Evolutionary conservation across 2,888 invertebrate species (phyloP).

Genomic region (Frankliniella fusca): DNA sequence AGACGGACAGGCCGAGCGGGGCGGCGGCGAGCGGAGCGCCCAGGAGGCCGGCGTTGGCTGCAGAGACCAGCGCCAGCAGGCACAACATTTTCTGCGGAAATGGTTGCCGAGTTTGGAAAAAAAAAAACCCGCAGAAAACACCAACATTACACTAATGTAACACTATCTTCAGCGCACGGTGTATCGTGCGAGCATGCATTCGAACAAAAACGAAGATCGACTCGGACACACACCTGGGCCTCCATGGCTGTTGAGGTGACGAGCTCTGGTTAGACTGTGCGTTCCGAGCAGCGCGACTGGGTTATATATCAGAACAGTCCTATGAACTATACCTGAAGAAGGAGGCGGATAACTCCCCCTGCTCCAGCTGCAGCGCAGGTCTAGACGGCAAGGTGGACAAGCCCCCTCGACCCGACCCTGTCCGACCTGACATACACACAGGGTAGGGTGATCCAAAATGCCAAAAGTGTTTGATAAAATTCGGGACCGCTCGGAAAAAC

Average conservation of each 20-base stretch:
- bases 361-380: neutral
- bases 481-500: too few relatives aligned
- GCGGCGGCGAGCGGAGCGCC: neutral
- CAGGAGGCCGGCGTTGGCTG: constrained; percentile 17
- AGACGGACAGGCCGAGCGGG: constrained; percentile 27
- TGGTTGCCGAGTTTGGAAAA: neutral
- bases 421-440: neutral
- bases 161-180: neutral
- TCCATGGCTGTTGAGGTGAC: neutral
- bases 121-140: neutral
- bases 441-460: too few relatives aligned
- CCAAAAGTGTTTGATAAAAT: too few relatives aligned
- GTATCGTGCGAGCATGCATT: too few relatives aligned
- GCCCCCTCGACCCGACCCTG: neutral
- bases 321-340: neutral
- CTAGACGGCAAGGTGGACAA: neutral
- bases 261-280: neutral
- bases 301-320: neutral
- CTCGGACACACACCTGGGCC: neutral
- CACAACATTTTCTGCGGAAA: constrained; percentile 29
- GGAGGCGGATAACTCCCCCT: neutral
- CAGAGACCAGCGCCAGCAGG: constrained; percentile 29
- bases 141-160: neutral
- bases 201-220: too few relatives aligned
- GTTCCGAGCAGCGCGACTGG: neutral